Base-by-base conservation (phyloP, 2,797 vertebrate genomes). In the Rhinophrynus dorsalis region DNA sequence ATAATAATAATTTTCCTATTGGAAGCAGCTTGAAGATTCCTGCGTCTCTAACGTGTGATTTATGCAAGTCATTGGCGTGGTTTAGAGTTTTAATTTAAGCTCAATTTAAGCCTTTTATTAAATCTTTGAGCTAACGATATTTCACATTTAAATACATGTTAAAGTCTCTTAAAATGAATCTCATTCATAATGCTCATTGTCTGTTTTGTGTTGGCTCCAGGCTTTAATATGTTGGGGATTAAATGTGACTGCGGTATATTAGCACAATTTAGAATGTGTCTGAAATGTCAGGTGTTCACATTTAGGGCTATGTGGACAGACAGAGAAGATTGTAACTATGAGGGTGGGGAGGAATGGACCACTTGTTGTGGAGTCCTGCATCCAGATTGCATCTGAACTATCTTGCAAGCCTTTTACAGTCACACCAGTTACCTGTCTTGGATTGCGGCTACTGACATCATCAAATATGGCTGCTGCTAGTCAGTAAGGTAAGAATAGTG, bases 141-240 rank as follows among this genome's bases (percentile, higher is more conserved):
- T 64, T 64, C 51, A 71, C 21, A 64, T 71, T 71, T 64, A 71
- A 64, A 64, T 71, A 63, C 68, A 58, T 51, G 51, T 64, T 64
- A 71, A 64, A 52, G 35, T 57, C 57, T 70, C 30, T 44, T 71
- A 57, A 50, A 64, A 64, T 50, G 6, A 71, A 64, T 57, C 51
- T 40, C 59, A 40, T 71, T 29, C 42, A 64, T 57, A 71, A 55
- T 18, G 32, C 13, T 20, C 9, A 50, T 61, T 58, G 68, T 70
- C 68, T 64, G 60, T 45, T 40, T 24, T 32, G 66, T 21, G 11
- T 20, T 33, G 40, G 45, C 59, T 38, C 24, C 42, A 1, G 37
- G 59, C 37, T 20, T 52, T 50, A 64, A 57, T 48, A 57, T 13
- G 40, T 21, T n/a, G 30, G 26, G 40, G 48, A 71, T 50, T 24